Conservation (phyloP, 2,888 invertebrate genomes). For the Erynnis tages region DNA sequence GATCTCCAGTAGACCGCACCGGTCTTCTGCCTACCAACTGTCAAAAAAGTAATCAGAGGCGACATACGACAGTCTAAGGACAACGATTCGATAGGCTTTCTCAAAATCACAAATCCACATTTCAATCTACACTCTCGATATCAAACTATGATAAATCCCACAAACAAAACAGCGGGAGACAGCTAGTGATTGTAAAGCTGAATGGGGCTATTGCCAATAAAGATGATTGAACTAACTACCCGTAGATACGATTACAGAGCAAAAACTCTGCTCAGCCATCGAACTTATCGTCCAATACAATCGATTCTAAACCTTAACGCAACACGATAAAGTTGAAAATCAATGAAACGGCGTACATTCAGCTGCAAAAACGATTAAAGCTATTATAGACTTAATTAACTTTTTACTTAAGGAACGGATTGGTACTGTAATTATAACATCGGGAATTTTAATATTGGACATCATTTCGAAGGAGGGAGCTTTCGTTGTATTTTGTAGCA, state of each 20-base stretch:
- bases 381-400: slow-evolving; percentile 27
- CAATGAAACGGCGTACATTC: background rate
- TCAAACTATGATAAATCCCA: slow-evolving; percentile 11
- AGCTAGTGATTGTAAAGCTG: slow-evolving; percentile 71
- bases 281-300: background rate
- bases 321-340: background rate
- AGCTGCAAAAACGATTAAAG: slow-evolving; percentile 26
- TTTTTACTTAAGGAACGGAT: slow-evolving; percentile 27
- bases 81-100: too few species aligned
- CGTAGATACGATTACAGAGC: slow-evolving; percentile 36
- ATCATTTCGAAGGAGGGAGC: slow-evolving; percentile 1
- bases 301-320: slow-evolving; percentile 15
- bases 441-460: slow-evolving; percentile 18
- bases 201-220: slow-evolving; percentile 69
- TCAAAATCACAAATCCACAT: too few species aligned
- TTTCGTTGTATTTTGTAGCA: background rate
- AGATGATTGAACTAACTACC: slow-evolving; percentile 55
- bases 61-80: too few species aligned
- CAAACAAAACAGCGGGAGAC: background rate
- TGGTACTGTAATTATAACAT: slow-evolving; percentile 24
- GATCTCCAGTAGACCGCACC: too few species aligned
- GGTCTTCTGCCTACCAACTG: too few species aligned
- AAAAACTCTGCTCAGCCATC: slow-evolving; percentile 26
- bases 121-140: background rate
- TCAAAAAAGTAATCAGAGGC: too few species aligned